phyloP scores from a whole-genome alignment of 2,888 invertebrate species.

The Ichneumoninae sp. region DNA sequence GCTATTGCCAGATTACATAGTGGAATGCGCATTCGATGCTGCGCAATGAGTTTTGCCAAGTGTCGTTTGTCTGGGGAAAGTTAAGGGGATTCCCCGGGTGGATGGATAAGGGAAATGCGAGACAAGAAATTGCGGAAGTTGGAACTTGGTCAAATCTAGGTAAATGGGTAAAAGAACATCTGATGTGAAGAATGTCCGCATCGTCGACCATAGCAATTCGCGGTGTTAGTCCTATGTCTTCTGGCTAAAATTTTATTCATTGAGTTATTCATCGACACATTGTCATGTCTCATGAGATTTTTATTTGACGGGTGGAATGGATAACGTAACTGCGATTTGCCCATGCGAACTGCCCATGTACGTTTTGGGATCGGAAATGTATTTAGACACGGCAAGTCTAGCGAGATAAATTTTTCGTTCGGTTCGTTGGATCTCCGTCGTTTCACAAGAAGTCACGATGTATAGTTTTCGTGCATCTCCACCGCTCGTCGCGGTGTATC shows the following conservation, averaged over 20 bases:
- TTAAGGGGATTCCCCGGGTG: background rate
- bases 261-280: no score
- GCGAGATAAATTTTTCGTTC: background rate
- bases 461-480: background rate
- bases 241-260: no score
- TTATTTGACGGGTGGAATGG: background rate
- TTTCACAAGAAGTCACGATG: conserved; percentile 12
- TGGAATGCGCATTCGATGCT: background rate
- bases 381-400: background rate
- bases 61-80: conserved; percentile 63
- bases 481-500: conserved; percentile 7
- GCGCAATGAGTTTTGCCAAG: conserved; percentile 38
- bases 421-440: background rate
- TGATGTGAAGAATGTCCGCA: background rate
- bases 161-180: background rate
- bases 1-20: conserved; percentile 3
- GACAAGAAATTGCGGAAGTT: background rate
- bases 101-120: background rate
- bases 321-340: background rate
- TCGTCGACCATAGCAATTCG: background rate
- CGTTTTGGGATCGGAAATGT: background rate
- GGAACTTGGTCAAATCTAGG: background rate
- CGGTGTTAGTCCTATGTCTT: background rate
- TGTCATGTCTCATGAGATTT: background rate
- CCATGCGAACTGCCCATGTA: no score